A percentile compares a stretch with the other conserved stretches of the same genome.
These are phyloP conservation scores for Desoria tigrina DNA, from an alignment of 2,888 invertebrate genomes.

Conservation along the genomic window DNA sequence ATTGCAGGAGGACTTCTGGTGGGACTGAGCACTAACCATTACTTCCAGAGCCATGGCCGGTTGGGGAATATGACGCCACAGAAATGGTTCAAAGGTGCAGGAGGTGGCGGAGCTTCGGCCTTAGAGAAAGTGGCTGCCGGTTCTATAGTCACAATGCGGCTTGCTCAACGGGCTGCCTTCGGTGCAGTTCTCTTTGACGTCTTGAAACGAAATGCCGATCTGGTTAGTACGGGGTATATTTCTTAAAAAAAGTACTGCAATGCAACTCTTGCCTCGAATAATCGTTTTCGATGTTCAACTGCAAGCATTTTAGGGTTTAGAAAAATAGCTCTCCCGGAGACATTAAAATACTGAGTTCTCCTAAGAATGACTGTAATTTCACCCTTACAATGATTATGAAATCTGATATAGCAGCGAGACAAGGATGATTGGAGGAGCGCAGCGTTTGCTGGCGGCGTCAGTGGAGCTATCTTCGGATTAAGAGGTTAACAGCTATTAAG, in stretches of 20 bases:
- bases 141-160: background rate
- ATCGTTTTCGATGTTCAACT: too few species aligned
- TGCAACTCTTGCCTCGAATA: too few species aligned
- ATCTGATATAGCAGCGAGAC: background rate
- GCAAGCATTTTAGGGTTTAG: too few species aligned
- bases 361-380: too few species aligned
- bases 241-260: background rate
- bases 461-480: conserved; percentile 26
- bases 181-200: conserved; percentile 29
- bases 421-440: conserved; percentile 16
- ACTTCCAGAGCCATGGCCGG: background rate
- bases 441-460: conserved; percentile 22
- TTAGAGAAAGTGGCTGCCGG: background rate
- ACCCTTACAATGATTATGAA: too few species aligned
- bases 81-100: background rate
- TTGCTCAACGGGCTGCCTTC: conserved; percentile 17
- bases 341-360: too few species aligned
- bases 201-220: conserved; percentile 27
- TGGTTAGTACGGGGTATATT: conserved; percentile 23
- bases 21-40: conserved; percentile 13
- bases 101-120: background rate
- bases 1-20: conserved; percentile 22
- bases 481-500: conserved; percentile 19
- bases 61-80: conserved; percentile 3
- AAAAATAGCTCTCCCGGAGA: too few species aligned